phyloP scores from a whole-genome alignment of 1,140 invertebrate species.

The Aethina tumida region DNA sequence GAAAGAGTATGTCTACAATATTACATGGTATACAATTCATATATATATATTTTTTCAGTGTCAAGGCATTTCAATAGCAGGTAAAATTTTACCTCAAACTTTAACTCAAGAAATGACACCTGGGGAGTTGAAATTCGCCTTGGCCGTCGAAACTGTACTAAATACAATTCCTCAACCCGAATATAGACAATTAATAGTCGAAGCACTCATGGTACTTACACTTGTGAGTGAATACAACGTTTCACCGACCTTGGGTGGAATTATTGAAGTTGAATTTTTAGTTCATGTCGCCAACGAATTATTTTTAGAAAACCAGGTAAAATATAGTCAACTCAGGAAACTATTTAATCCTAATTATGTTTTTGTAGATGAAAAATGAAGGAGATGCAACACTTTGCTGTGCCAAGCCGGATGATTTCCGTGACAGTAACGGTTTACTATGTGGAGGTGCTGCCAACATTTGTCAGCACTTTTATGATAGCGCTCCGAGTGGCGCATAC shows the following conservation, averaged over 20 bases:
- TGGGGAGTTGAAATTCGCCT: conserved; percentile 95
- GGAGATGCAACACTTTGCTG: conserved; percentile 90
- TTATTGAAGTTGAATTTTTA: conserved; percentile 86
- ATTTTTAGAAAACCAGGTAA: conserved; percentile 93
- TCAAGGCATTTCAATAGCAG: conserved; percentile 83
- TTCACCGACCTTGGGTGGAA: conserved; percentile 60
- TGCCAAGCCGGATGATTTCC: conserved; percentile 58
- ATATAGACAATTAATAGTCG: conserved; percentile 95
- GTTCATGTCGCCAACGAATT: conserved; percentile 91
- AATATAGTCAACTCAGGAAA: conserved; percentile 15
- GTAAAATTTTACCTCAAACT: conserved; percentile 76
- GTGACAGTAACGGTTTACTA: conserved; percentile 53
- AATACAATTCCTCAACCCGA: conserved; percentile 97
- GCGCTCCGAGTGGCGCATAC: conserved; percentile 90
- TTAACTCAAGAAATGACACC: conserved; percentile 97
- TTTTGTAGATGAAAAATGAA: conserved; percentile 59
- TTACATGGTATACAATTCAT: neutral
- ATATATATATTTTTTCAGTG: conserved; percentile 51
- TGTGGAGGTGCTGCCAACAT: conserved; percentile 91
- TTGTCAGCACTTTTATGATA: conserved; percentile 96
- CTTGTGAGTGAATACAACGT: conserved; percentile 82
- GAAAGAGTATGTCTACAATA: conserved; percentile 55
- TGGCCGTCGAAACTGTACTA: conserved; percentile 94
- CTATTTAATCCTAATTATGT: neutral
- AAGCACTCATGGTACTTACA: conserved; percentile 93